Evolutionary conservation across 2,113 vertebrate species (phyloP), one percentile per base, ranked within the genome.

Genomic region (Gorsachius goisagi): DNA sequence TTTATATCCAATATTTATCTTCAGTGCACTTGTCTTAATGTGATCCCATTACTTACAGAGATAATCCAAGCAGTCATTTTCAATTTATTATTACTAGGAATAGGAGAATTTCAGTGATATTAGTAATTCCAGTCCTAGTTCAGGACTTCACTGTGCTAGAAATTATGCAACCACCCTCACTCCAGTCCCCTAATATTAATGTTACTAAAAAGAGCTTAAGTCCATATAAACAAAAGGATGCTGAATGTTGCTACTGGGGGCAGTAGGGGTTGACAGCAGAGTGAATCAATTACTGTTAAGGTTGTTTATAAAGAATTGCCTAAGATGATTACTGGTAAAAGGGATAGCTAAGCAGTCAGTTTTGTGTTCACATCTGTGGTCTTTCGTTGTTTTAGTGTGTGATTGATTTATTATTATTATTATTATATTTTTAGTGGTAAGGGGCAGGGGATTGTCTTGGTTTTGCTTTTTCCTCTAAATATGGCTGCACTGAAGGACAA

Each of bases 1-100:
- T 90, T 97, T 88, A 92, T 93, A 94, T 86, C 78, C 55, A 93
- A 71, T 96, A 97, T 96, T 96, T 97, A 86, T 94, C 82, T 96
- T 94, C 75, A 77, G 64, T 80, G 59, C 59, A 88, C 59, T 96
- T 96, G 82, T 91, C 93, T 93, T 96, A 90, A 95, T 94, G 95
- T 88, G 88, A 93, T 93, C 90, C 72, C 77, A 88, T 93, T 96
- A 93, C 82, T 96, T 96, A 97, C 27, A 88, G 81, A 95, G 67
- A 94, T 85, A 91, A 93, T 85, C 58, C 41, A 78, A 90, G 74
- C 20, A 94, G 79, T 96, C 91, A 91, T 96, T 93, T 94, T 77
- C 78, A 77, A 88, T 94, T 90, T 86, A 73, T 97, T 96, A 73
- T 85, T 95, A 72, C 87, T 95, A 96, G n/a, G 45, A 91, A 66